Percentiles rank a stretch among this genome's conserved stretches.
These are phyloP conservation scores for Aphis craccivora DNA, from an alignment of 1,140 invertebrate species.

Conservation along the genomic window DNA sequence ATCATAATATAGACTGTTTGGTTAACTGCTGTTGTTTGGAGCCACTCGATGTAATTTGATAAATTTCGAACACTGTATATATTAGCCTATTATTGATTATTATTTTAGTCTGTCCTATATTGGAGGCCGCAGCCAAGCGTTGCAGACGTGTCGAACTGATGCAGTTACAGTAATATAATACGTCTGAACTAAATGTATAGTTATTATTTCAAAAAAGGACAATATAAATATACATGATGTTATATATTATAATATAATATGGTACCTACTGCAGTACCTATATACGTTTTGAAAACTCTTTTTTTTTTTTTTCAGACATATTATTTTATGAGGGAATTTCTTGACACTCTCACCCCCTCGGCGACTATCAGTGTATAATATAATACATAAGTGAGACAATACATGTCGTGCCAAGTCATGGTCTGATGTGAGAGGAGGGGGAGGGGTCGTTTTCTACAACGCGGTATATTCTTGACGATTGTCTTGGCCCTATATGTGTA, in stretches of 20 bases:
- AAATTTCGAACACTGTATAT: background rate
- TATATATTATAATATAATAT: background rate
- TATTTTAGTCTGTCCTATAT: background rate
- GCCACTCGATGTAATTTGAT: background rate
- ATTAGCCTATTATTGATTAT: background rate
- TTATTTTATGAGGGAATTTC: background rate
- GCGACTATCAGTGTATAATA: background rate
- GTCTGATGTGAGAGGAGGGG: background rate
- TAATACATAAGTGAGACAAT: too few relatives aligned
- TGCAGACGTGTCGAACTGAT: background rate
- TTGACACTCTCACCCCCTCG: background rate
- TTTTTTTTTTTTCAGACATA: background rate
- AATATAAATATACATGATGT: background rate
- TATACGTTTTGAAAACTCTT: background rate
- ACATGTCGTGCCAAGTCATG: background rate
- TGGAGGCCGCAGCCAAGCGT: background rate
- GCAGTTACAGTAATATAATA: slow-evolving; percentile 24
- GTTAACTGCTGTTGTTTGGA: background rate
- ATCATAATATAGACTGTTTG: background rate
- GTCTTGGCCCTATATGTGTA: background rate
- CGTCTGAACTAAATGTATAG: background rate
- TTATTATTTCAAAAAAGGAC: background rate
- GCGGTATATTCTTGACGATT: background rate
- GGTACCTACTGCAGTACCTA: background rate
- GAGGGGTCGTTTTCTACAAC: background rate